Base-by-base conservation (phyloP, 2,888 invertebrate species). In the Erebia palarica region DNA sequence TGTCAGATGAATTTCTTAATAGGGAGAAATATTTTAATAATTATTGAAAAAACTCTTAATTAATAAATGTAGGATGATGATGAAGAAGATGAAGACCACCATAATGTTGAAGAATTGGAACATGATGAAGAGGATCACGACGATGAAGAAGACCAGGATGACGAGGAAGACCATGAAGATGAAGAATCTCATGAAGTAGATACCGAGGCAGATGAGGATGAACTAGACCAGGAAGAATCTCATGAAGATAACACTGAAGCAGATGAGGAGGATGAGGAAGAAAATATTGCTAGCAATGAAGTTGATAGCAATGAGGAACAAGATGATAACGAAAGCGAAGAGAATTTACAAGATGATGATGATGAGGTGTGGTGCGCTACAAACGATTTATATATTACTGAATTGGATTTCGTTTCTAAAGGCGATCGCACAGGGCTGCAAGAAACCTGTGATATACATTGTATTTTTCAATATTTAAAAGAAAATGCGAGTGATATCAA, bases 221-320 rank as follows among this genome's bases (percentile, higher is more conserved):
- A 84, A 60, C 79, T 80, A 59, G 80, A 81, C 44, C 79, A 84
- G 61, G 79, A 80, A 67, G 81, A 83, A 67, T 71, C 76, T 79
- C 60, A 79, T 64, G 78, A 82, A 61, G 75, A 80, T 44, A 75
- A 84, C 58, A 82, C 83, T 21, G 81, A 84, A 36, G 86, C 86
- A 68, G 79, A 78, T 21, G 76, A 81, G 11, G 76, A 81, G 11
- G 61, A 77, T 27, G 79, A 84, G 60, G 79, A 80, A 59, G 80
- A 81, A 61, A 79, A 82, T 51, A 79, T 80, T 55, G 80, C 81
- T 27, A 78, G 78, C 9, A 75, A 81, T 57, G 69, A 74, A 44
- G 79, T 84, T 65, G 78, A 79, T 44, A 84, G 70, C 63, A 70
- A 73, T 21, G 78, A 81, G 55, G 75, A 77, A 36, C 81, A 85